Base-by-base conservation (phyloP, 2,797 vertebrate genomes). In the Ibycter americanus region DNA sequence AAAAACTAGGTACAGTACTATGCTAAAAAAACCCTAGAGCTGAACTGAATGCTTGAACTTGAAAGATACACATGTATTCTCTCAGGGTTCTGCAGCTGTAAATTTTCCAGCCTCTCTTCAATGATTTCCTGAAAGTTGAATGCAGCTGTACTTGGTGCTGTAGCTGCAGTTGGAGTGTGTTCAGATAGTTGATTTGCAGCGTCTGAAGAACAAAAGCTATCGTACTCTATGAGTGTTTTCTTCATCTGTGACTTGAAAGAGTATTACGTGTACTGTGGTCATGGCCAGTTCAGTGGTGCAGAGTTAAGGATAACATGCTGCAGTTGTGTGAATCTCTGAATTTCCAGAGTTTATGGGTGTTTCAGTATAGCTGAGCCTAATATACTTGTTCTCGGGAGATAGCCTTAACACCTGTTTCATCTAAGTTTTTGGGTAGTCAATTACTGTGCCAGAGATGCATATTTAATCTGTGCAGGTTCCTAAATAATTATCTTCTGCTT, bases 401-500 rank as follows among this genome's bases (percentile, higher is more conserved):
- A 83, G 25, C 42, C 42, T 42, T 90, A 49, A 34, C 40, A 15
- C 27, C 27, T 65, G 22, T 66, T 73, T 66, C 23, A 21, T 89
- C 9, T 31, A 36, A 84, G 15, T 72, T 84, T 55, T 67, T 14
- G 80, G 56, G 25, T 42, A 88, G 51, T 55, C 81, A 46, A 59
- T 92, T 95, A n/a, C 21, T 72, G 26, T 95, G 76, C 84, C 85
- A 87, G 81, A 58, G 61, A 89, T 80, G 31, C 29, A 62, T 84
- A 73, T 89, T 89, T 74, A 78, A 70, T 93, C 70, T 92, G 1
- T 81, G 68, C 81, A 81, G 66, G 49, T 93, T 93, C 56, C 66
- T 82, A 96, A 87, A 87, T 90, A 83, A 96, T 92, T 92, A 59
- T 93, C 78, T 94, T 91, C 51, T 91, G 47, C 83, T 92, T 7